These are phyloP conservation scores for Cepaea hortensis DNA, from an alignment of 2,888 invertebrate genomes.

Conservation along the genomic window DNA sequence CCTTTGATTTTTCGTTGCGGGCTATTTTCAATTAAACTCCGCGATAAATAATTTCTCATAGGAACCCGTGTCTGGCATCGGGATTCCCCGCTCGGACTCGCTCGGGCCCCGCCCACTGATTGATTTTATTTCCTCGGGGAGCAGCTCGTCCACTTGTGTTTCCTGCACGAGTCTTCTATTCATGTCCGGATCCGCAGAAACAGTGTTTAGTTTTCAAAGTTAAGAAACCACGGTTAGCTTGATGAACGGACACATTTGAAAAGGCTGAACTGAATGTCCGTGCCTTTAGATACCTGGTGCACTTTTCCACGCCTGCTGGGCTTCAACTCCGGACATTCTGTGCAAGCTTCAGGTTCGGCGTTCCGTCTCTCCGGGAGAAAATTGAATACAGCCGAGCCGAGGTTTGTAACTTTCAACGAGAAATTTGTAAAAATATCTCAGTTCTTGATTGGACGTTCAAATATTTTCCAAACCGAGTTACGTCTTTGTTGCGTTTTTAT, in stretches of 20 bases:
- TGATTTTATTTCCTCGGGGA: conserved; percentile 44
- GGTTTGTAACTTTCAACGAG: conserved; percentile 39
- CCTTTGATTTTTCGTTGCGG: conserved; percentile 47
- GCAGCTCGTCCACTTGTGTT: conserved; percentile 2
- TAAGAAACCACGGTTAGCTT: not conserved
- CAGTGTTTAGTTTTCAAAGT: not conserved
- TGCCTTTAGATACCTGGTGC: not conserved
- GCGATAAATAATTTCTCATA: conserved; percentile 47
- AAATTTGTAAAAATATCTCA: conserved; percentile 36
- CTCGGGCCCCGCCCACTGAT: conserved; percentile 43
- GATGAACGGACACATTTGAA: not conserved
- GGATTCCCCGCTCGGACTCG: conserved; percentile 29
- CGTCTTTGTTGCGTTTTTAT: conserved; percentile 20
- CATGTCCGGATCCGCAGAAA: conserved; percentile 22
- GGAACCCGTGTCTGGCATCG: conserved; percentile 42
- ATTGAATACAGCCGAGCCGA: conserved; percentile 33
- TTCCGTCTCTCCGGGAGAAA: not conserved
- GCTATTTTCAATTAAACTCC: conserved; percentile 47
- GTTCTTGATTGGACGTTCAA: conserved; percentile 28
- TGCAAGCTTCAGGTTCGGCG: not conserved
- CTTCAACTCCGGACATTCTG: not conserved
- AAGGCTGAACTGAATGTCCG: not conserved
- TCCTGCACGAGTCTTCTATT: not conserved
- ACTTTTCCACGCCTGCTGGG: too few species aligned
- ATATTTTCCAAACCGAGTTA: conserved; percentile 29